Percentiles rank a stretch among this genome's conserved stretches.
These are phyloP conservation scores for Bombus polaris DNA, from an alignment of 1,140 invertebrate species.

Conservation along the genomic window DNA sequence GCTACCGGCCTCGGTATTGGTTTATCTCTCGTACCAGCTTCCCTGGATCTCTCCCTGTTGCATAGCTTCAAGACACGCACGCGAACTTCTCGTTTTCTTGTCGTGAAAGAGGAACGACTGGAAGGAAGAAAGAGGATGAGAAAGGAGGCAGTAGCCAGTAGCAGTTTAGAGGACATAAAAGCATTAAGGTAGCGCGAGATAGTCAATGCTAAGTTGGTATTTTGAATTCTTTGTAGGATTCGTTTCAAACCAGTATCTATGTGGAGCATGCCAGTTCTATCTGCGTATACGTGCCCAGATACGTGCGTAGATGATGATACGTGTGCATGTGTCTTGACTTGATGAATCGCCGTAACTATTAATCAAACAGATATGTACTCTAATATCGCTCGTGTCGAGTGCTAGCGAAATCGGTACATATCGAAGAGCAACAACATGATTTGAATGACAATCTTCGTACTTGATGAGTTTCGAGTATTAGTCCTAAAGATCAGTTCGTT, in stretches of 20 bases:
- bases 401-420: not conserved
- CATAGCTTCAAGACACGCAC: conserved; percentile 67
- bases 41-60: conserved; percentile 62
- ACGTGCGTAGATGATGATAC: not conserved
- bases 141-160: conserved; percentile 43
- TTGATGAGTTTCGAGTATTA: not conserved
- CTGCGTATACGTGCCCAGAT: not conserved
- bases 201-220: conserved; percentile 36
- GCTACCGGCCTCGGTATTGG: conserved; percentile 47
- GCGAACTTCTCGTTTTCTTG: conserved; percentile 67
- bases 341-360: conserved; percentile 6
- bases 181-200: conserved; percentile 55
- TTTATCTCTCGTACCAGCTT: conserved; percentile 58
- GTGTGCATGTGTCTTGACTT: too few species aligned
- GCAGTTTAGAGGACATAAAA: conserved; percentile 57
- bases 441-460: not conserved
- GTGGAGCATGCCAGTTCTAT: not conserved
- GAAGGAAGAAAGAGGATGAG: conserved; percentile 52
- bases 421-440: not conserved
- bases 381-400: not conserved
- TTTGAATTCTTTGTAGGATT: conserved; percentile 28
- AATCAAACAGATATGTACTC: not conserved
- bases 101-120: conserved; percentile 53
- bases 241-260: not conserved
- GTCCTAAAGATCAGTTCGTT: not conserved